These are phyloP conservation scores for Todus mexicanus DNA, from an alignment of 2,797 vertebrate genomes.

Conservation along the genomic window DNA sequence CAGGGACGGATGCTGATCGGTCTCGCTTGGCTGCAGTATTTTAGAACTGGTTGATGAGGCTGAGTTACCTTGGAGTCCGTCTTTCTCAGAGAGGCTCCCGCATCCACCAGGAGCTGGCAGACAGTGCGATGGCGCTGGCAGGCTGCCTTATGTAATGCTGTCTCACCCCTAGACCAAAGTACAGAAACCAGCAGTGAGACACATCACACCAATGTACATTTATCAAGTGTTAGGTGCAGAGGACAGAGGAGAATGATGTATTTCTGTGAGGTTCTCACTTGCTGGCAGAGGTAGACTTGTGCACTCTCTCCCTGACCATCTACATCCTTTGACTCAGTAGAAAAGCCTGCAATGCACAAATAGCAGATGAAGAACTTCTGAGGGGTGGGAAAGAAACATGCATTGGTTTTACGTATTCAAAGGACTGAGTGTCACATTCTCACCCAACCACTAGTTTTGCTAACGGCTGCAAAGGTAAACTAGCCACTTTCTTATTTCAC, in stretches of 20 bases:
- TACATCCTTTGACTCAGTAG: neutral
- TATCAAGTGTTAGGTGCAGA: neutral
- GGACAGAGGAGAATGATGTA: neutral
- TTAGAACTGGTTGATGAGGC: neutral
- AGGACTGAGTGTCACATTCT: neutral
- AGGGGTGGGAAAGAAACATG: neutral
- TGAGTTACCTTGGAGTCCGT: constrained; percentile 88
- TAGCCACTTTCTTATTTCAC: neutral
- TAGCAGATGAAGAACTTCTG: neutral
- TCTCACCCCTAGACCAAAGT: constrained; percentile 87
- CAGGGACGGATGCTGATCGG: neutral
- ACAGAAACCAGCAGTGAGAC: constrained; percentile 60
- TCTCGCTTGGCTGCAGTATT: neutral
- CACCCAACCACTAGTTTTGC: neutral
- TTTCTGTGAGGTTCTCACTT: neutral
- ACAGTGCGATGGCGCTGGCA: constrained; percentile 83
- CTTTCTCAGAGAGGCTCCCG: constrained; percentile 88
- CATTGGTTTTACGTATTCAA: neutral
- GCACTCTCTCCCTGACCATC: neutral
- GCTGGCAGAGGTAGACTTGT: neutral
- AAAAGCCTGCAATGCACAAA: neutral
- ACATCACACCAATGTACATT: neutral
- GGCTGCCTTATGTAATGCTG: constrained; percentile 93
- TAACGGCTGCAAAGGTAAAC: neutral
- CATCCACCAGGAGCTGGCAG: constrained; percentile 89